Conservation (phyloP, 2,888 invertebrate species). For the Fragum sueziense region DNA sequence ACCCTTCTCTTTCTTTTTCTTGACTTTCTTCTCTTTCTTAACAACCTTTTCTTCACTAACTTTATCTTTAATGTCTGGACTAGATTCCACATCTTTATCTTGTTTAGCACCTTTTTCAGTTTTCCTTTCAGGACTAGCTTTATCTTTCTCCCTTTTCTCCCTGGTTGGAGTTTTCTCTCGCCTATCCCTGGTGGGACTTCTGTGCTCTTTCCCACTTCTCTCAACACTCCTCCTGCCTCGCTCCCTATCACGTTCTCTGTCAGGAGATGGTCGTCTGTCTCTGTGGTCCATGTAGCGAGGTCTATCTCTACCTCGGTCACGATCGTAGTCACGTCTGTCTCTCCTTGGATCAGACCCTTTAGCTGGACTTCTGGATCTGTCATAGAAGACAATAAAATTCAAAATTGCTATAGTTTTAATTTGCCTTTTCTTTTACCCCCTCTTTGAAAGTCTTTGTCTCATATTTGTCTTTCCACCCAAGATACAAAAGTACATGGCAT, state of each 20-base stretch:
- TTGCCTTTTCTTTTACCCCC: background rate
- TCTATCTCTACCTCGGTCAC: slow-evolving; percentile 23
- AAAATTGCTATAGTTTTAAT: background rate
- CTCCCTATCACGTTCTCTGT: slow-evolving; percentile 12
- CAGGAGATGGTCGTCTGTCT: slow-evolving; percentile 18
- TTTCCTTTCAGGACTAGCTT: slow-evolving; percentile 44
- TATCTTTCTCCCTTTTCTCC: slow-evolving; percentile 35
- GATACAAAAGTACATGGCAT: no score
- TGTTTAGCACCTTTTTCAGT: slow-evolving; percentile 16
- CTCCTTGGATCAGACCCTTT: slow-evolving; percentile 26
- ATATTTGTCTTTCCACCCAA: no score
- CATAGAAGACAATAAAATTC: background rate
- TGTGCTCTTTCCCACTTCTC: slow-evolving; percentile 17
- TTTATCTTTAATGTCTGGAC: slow-evolving; percentile 77
- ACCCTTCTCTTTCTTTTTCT: slow-evolving; percentile 56
- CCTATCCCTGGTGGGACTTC: background rate
- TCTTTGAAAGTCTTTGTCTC: no score
- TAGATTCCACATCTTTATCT: slow-evolving; percentile 56
- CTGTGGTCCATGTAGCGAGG: slow-evolving; percentile 24
- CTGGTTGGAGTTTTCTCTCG: slow-evolving; percentile 4
- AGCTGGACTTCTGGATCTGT: slow-evolving; percentile 42
- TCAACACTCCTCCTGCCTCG: slow-evolving; percentile 35
- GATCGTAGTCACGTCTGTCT: slow-evolving; percentile 26
- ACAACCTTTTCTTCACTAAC: slow-evolving; percentile 82
- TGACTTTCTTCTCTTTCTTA: slow-evolving; percentile 80